These are phyloP conservation scores for Echinarachnius parma DNA, from an alignment of 53 echinoderm and acorn worm species.

Conservation along the genomic window DNA sequence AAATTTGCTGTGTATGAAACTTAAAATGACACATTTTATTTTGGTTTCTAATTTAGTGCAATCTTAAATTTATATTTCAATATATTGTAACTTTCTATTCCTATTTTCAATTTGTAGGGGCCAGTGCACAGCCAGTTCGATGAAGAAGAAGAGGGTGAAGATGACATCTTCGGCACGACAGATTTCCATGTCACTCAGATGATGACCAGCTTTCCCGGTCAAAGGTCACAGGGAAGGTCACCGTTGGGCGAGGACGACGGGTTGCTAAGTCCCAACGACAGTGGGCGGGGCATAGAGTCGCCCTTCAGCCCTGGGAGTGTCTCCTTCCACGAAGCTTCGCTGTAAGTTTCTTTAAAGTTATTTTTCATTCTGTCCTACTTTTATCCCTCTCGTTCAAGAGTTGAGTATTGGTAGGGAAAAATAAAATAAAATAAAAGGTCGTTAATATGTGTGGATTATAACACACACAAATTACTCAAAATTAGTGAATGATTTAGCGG, in stretches of 20 bases:
- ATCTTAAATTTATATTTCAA: too few species aligned
- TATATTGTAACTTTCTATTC: too few species aligned
- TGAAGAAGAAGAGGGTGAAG: constrained; percentile 34
- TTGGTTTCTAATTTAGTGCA: too few species aligned
- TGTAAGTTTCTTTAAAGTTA: constrained; percentile 77
- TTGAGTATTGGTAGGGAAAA: too few species aligned
- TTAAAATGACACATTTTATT: too few species aligned
- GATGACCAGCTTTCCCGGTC: constrained; percentile 31
- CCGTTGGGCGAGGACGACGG: constrained; percentile 53
- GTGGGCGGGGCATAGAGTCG: constrained; percentile 59
- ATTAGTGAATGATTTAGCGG: too few species aligned
- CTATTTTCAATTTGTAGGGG: constrained; percentile 53
- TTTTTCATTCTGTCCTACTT: too few species aligned
- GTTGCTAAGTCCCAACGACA: constrained; percentile 63
- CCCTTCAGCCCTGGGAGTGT: constrained; percentile 50
- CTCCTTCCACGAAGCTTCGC: constrained; percentile 79
- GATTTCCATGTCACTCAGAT: constrained; percentile 86
- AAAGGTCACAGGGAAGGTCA: constrained; percentile 33
- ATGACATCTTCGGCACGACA: constrained; percentile 61
- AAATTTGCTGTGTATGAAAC: too few species aligned
- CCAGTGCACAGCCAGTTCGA: constrained; percentile 63
- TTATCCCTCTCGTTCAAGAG: too few species aligned
- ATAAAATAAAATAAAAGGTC: too few species aligned
- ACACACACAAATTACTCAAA: too few species aligned
- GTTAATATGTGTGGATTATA: too few species aligned